These are phyloP conservation scores for Luscinia luscinia DNA, from an alignment of 2,797 vertebrate genomes.

Conservation along the genomic window DNA sequence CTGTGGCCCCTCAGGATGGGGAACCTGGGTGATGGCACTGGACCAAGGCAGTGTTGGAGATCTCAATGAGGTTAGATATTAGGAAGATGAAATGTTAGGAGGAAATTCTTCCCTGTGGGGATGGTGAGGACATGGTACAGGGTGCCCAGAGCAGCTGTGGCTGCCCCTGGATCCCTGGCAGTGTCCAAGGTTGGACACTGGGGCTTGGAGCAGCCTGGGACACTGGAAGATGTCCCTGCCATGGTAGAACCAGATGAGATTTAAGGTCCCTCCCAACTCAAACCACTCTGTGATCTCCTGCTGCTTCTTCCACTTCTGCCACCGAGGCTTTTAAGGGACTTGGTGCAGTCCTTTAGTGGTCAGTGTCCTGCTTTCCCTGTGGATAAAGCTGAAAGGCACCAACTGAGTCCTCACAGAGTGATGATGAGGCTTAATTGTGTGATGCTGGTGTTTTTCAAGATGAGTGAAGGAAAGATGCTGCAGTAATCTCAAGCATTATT, in stretches of 20 bases:
- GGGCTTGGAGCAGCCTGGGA: background rate
- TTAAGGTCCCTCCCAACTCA: background rate
- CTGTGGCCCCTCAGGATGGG: background rate
- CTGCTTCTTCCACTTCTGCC: constrained; percentile 9
- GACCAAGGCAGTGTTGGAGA: background rate
- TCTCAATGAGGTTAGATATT: background rate
- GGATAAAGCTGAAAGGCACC: constrained; percentile 10
- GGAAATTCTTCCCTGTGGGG: background rate
- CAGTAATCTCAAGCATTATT: background rate
- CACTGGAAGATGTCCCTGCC: background rate
- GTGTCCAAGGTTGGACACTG: background rate
- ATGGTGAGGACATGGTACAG: background rate
- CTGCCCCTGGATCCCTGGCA: background rate
- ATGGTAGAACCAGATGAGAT: background rate
- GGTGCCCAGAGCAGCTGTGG: background rate
- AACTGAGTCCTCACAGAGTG: background rate
- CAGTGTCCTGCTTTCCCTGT: constrained; percentile 4
- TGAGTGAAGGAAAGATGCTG: constrained; percentile 4
- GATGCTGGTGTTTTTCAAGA: background rate
- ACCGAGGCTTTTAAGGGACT: background rate
- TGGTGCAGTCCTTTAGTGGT: background rate
- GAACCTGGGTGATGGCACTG: background rate
- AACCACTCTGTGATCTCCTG: background rate
- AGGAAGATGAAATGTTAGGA: background rate
- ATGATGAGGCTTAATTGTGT: background rate